Base-by-base conservation (phyloP, 2,113 vertebrate genomes). In the Euleptes europaea region DNA sequence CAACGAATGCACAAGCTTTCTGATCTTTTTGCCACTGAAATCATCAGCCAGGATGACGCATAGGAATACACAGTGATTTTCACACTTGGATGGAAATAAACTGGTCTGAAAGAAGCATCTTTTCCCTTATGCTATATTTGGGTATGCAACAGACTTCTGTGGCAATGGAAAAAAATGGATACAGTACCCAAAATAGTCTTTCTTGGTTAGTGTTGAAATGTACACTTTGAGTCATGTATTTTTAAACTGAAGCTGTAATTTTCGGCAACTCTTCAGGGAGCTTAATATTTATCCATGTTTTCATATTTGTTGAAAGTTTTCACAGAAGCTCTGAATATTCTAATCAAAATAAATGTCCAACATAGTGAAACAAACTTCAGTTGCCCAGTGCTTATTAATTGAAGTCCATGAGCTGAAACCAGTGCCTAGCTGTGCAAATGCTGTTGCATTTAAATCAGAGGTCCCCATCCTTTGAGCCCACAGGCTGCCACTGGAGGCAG, bases 221-320 rank as follows among this genome's bases (percentile, higher is more conserved):
- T 89, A 81, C 73, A 35, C 8, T 88, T 38, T 80, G 85, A 85
- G 81, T 63, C 67, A 0, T 44, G 60, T 85, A 84, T 88, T 78
- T 80, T 87, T 90, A 79, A 42, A 54, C 84, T 85, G 73, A 79
- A 90, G 89, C 82, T 89, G 88, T 57, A 82, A 84, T 92, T 91
- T 93, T 78, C 19, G 35, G 23, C 71, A 6, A 2, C 88, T 86
- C 88, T 84, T 51, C 21, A 84, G 19, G 88, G 87, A 82, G 80
- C 88, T 33, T 0, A 66, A 74, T 63, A 19, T 90, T 65, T 87
- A 44, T 92, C 69, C 44, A 80, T 79, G 85, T 69, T 79, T 93
- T 86, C 57, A 49, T 67, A 42, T 72, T 57, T 85, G 49, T 19
- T 75, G 67, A 84, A 79, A 86, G 14, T 75, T 73, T 75, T 82